These are phyloP conservation scores for Paracentrotus lividus DNA, from an alignment of 53 echinoderm and acorn worm species.

Conservation along the genomic window DNA sequence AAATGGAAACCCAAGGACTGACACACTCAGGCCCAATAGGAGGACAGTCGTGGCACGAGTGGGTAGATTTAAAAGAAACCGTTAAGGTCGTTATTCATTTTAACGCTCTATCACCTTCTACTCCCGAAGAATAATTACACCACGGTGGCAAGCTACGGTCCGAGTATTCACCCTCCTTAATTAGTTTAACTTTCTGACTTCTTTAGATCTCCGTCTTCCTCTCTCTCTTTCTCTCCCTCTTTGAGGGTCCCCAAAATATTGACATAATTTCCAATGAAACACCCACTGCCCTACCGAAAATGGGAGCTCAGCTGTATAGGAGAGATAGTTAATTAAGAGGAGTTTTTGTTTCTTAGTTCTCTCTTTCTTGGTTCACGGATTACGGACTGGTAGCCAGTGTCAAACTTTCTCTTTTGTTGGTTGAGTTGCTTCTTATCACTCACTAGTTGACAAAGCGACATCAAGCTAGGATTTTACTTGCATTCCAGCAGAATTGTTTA, in stretches of 20 bases:
- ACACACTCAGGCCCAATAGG: background rate
- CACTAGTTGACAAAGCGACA: background rate
- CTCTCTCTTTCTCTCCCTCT: too few relatives aligned
- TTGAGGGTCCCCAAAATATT: constrained; percentile 35
- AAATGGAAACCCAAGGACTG: background rate
- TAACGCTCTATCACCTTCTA: constrained; percentile 32
- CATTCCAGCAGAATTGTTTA: background rate
- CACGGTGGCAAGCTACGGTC: constrained; percentile 20
- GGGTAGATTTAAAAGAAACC: constrained; percentile 50
- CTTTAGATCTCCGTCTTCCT: background rate
- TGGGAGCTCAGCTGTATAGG: constrained; percentile 55
- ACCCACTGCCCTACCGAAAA: background rate
- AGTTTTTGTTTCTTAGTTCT: background rate
- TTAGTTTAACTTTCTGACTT: constrained; percentile 61
- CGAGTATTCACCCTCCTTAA: constrained; percentile 39
- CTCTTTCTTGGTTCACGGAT: constrained; percentile 26
- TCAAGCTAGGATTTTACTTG: background rate
- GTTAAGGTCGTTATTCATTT: constrained; percentile 58
- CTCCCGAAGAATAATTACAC: constrained; percentile 37
- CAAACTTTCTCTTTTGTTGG: background rate
- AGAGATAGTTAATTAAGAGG: constrained; percentile 60
- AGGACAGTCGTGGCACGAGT: background rate
- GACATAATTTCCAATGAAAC: constrained; percentile 48
- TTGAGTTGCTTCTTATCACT: background rate
- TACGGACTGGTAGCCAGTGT: background rate